phyloP scores from a whole-genome alignment of 2,113 vertebrate genomes.

The Larimichthys crocea region DNA sequence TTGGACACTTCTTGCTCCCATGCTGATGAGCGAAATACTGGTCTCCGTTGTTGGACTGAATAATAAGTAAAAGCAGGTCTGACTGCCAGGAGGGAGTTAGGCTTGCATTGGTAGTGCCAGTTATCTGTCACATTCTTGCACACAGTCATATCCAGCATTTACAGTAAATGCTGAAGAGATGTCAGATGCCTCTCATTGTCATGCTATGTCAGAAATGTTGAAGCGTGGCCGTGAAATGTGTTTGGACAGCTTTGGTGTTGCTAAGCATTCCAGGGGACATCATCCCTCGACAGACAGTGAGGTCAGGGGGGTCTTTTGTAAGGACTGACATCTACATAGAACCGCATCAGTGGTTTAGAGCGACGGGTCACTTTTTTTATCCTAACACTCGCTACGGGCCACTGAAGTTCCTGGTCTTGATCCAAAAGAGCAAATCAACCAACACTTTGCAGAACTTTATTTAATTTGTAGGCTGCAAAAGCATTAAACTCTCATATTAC shows the following conservation, averaged over 20 bases:
- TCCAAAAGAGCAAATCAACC: conserved; percentile 19
- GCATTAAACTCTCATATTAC: not conserved
- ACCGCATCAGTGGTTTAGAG: conserved; percentile 51
- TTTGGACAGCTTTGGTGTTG: conserved; percentile 76
- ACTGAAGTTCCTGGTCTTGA: conserved; percentile 11
- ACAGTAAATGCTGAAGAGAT: conserved; percentile 62
- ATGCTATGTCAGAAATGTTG: conserved; percentile 58
- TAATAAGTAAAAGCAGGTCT: conserved; percentile 21
- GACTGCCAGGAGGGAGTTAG: conserved; percentile 12
- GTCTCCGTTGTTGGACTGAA: conserved; percentile 10
- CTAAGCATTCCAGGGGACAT: conserved; percentile 74
- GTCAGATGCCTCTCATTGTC: conserved; percentile 71
- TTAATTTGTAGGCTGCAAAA: not conserved
- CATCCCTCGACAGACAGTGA: conserved; percentile 43
- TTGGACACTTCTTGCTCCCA: conserved; percentile 15
- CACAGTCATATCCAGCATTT: conserved; percentile 63
- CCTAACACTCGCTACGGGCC: conserved; percentile 51
- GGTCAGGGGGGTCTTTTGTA: conserved; percentile 55
- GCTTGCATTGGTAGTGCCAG: conserved; percentile 19
- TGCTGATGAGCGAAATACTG: conserved; percentile 23
- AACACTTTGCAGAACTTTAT: not conserved
- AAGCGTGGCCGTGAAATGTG: conserved; percentile 68
- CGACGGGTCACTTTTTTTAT: conserved; percentile 49
- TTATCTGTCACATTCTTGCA: conserved; percentile 51
- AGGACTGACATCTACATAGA: conserved; percentile 59